Evolutionary conservation across 2,888 invertebrate genomes (phyloP), one percentile per base, ranked within the genome.

Genomic region (Trachelus stipa): DNA sequence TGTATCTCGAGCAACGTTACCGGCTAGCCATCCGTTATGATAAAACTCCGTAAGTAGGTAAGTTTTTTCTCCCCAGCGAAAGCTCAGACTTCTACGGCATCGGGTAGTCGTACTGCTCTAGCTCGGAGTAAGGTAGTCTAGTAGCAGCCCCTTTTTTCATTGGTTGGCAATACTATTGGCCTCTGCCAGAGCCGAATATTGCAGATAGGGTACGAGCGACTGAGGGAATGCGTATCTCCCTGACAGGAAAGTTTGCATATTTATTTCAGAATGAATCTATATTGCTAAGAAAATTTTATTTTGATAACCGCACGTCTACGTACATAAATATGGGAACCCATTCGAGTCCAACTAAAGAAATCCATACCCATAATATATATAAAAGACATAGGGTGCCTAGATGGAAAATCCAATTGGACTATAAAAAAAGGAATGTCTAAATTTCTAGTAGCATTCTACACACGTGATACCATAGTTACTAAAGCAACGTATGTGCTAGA

Each of bases 11-110:
- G 71, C 12, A n/a, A 71, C 71, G 23, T 34, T 71, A 71, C 71
- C 23, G 12, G 34, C 71, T 34, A 71, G 71, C 71, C 71, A 71
- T 71, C 71, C 71, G 71, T 71, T 71, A 71, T 71, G 71, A 71
- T 71, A 71, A 71, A 71, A 71, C 71, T 71, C 31, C 30, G 71
- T 31, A 71, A 71, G 71, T 34, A 71, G 31, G 71, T 71, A 71
- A 71, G 71, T 71, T 71, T 34, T 71, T 34, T 31, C 71, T 31
- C 71, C 31, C 71, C 71, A 15, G 23, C 23, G 2, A 56, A 56
- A 56, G 56, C 56, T 56, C 56, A 56, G 56, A 23, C 56, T 56
- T 56, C 56, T 23, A 56, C 56, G 23, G 56, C 56, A 56, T 56
- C 56, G 56, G 23, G 9, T 56, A 56, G 56, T 2, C 56, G 56